These are phyloP conservation scores for Scaptodrosophila lebanonensis DNA, from an alignment of 1,140 invertebrate species.

Conservation along the genomic window DNA sequence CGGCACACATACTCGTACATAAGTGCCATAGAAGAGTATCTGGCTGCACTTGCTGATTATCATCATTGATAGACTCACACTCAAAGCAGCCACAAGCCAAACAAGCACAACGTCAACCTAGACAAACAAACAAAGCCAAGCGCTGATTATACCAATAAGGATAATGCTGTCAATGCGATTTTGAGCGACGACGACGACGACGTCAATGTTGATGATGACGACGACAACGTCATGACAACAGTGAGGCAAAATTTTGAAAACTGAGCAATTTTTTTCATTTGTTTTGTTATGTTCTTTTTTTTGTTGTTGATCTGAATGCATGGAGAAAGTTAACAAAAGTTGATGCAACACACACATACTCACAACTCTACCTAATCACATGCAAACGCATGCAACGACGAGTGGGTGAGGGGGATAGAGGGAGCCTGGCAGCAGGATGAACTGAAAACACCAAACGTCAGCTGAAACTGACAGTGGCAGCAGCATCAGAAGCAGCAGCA, in stretches of 20 bases:
- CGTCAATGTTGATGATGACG: too few relatives aligned
- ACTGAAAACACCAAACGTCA: conserved; percentile 41
- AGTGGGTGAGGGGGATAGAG: background rate
- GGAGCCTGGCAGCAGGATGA: background rate
- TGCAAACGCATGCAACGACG: conserved; percentile 19
- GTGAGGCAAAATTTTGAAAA: conserved; percentile 21
- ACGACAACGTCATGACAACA: too few relatives aligned
- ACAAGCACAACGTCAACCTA: conserved; percentile 17
- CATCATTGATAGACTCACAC: too few relatives aligned
- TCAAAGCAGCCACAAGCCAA: conserved; percentile 6
- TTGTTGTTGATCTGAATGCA: too few relatives aligned
- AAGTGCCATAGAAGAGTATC: too few relatives aligned
- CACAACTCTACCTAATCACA: conserved; percentile 30
- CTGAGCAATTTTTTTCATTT: conserved; percentile 9
- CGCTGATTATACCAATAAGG: conserved; percentile 34
- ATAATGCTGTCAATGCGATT: conserved; percentile 43
- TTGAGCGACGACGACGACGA: too few relatives aligned
- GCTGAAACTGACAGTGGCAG: conserved; percentile 47
- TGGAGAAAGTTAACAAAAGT: conserved; percentile 1
- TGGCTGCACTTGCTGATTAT: too few relatives aligned
- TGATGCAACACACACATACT: conserved; percentile 10
- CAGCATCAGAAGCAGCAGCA: too few relatives aligned
- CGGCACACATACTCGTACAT: too few relatives aligned
- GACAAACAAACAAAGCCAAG: conserved; percentile 13
- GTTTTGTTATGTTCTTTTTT: too few relatives aligned